Base-by-base conservation (phyloP, 2,113 vertebrate genomes). In the Platycercus adscitus region DNA sequence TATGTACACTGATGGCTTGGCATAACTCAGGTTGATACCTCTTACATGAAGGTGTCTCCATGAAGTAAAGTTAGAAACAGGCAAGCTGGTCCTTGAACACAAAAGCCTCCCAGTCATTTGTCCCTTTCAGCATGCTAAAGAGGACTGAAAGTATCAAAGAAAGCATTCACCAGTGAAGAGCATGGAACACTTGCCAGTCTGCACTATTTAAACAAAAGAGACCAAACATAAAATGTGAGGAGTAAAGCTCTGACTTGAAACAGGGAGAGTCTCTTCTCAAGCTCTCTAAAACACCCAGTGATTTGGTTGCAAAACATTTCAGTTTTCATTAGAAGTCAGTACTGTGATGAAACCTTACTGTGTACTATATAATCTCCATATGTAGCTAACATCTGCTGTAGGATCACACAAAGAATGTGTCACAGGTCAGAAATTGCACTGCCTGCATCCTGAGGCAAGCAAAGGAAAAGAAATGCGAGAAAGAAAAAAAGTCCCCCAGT, bases 111-210 rank as follows among this genome's bases (percentile, higher is more conserved):
- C n/a, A 91, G 83, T 43, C 77, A 50, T 61, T 60, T 87, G 39
- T 79, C 77, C 75, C 55, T 78, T 93, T 66, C 85, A 93, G 89
- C 71, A 86, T 69, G 64, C 75, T 88, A 86, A 95, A 77, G 71
- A 66, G 82, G 50, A 68, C 64, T 94, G 64, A 84, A 56, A 84
- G 47, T 33, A 96, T 61, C 96, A 97, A 95, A 56, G 75, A 88
- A 71, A 81, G 64, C 82, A 93, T 95, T 96, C 82, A 96, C 18
- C 60, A 91, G 68, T 39, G 69, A 84, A 91, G 73, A 86, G 63
- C 78, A 79, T n/a, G 61, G 58, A 96, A 94, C 44, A 46, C 77
- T 88, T 61, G 73, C 92, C 88, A 94, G 77, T 33, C 61, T 73
- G 70, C 77, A 89, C 69, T 43, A 39, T 14, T 92, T 35, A 46